These are phyloP conservation scores for Daboia siamensis DNA, from an alignment of 2,113 vertebrate genomes.

Conservation along the genomic window DNA sequence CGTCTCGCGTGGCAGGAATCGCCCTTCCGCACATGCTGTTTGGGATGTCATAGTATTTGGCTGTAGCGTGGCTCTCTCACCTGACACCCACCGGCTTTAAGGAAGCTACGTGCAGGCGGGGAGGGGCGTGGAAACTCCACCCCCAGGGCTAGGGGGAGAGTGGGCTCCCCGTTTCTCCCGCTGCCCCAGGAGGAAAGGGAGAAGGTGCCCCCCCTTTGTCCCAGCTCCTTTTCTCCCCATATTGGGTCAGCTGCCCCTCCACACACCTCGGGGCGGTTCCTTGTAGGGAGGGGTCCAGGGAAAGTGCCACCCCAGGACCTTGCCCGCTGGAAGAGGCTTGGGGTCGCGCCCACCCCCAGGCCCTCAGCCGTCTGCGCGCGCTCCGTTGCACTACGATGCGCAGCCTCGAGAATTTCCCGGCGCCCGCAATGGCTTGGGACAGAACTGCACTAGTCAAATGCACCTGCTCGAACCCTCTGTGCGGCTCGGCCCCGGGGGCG, in stretches of 20 bases:
- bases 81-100: neutral
- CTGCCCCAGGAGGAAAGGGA: neutral
- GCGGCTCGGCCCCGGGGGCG: conserved; percentile 16
- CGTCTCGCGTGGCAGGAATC: conserved; percentile 76
- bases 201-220: neutral
- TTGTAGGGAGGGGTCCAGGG: conserved; percentile 36
- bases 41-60: conserved; percentile 80
- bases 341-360: neutral
- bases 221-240: too few species aligned
- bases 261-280: neutral
- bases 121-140: neutral
- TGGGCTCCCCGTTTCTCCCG: neutral
- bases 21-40: conserved; percentile 77
- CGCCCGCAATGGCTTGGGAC: conserved; percentile 35
- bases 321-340: neutral
- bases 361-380: conserved; percentile 46
- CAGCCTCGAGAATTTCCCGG: conserved; percentile 30
- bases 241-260: neutral
- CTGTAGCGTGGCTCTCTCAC: conserved; percentile 64
- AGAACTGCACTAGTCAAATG: conserved; percentile 38
- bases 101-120: neutral
- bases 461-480: conserved; percentile 42
- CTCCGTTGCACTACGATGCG: conserved; percentile 45
- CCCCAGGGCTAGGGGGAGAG: neutral
- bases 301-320: neutral